phyloP scores from a whole-genome alignment of 1,140 invertebrate species.

The Trinorchestia longiramus region DNA sequence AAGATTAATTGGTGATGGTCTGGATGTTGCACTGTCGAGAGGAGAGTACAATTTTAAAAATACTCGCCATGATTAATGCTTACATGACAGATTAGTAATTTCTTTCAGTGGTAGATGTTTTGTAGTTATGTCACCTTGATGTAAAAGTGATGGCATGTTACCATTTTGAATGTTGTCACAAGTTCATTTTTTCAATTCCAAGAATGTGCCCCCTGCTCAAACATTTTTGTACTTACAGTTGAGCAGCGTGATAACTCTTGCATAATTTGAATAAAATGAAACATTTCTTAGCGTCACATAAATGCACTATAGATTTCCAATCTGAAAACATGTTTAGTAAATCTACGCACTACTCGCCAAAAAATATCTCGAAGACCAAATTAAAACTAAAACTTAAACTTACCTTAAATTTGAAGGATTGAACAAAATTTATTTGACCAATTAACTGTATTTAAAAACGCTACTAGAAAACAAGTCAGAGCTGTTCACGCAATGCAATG shows the following conservation, averaged over 20 bases:
- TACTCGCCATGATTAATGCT: background rate
- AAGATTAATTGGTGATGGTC: background rate
- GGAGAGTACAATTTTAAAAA: background rate
- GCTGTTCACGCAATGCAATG: too few relatives aligned
- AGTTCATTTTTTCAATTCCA: background rate
- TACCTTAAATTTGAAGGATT: too few relatives aligned
- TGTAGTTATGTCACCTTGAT: background rate
- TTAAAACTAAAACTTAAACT: too few relatives aligned
- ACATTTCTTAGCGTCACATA: too few relatives aligned
- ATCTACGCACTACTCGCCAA: too few relatives aligned
- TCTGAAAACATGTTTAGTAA: too few relatives aligned
- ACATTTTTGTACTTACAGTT: background rate
- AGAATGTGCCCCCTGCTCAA: background rate
- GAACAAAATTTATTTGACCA: too few relatives aligned
- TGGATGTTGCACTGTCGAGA: background rate
- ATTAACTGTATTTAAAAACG: too few relatives aligned
- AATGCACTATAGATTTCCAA: too few relatives aligned
- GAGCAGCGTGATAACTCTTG: background rate
- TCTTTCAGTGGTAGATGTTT: background rate
- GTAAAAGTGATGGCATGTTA: background rate
- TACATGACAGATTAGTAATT: background rate
- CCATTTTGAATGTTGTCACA: background rate
- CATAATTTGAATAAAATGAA: too few relatives aligned
- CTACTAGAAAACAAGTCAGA: too few relatives aligned
- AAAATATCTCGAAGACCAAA: too few relatives aligned